Evolutionary conservation across 2,888 invertebrate species (phyloP), one percentile per base, ranked within the genome.

Genomic region (Apantesis nais): DNA sequence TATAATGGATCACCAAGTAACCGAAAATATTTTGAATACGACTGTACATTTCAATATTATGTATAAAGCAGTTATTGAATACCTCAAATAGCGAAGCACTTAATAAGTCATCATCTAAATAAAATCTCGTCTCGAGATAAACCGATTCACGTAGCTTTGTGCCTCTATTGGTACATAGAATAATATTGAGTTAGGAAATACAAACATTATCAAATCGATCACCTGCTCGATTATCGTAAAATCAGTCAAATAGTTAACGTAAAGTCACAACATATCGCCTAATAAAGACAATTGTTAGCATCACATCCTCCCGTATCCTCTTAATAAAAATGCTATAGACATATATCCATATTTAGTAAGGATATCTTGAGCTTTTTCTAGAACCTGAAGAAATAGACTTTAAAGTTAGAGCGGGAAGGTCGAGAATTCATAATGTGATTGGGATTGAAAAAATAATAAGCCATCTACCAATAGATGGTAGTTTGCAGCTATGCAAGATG

Each of bases 261-360:
- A 37, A 74, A 67, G 66, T 72, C 66, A 48, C 60, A 73, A 67
- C 71, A 65, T 67, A 78, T 73, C 65, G 31, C 82, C 82, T 62
- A 71, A 81, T 74, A 82, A 70, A 80, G 76, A 70, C 70, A 71
- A 68, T 66, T 63, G 71, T 78, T 79, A 74, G 72, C 77, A 80
- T 78, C 73, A 80, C 74, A 74, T 71, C 62, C 62, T 71, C 65
- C 65, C 44, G 74, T 74, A 73, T 69, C 72, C 74, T 73, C 74
- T 66, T 74, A 70, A 80, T 75, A 73, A 73, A 72, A 82, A 78
- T 72, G 72, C 62, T 75, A 74, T 74, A 78, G 66, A 80, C 65
- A 80, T 74, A 22, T 74, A 66, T 74, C 77, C 80, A 74, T 81
- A 80, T 80, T 76, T 78, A 82, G 82, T 75, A 65, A 67, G 72